phyloP scores from a whole-genome alignment of 2,113 vertebrate genomes.

The Limanda limanda region DNA sequence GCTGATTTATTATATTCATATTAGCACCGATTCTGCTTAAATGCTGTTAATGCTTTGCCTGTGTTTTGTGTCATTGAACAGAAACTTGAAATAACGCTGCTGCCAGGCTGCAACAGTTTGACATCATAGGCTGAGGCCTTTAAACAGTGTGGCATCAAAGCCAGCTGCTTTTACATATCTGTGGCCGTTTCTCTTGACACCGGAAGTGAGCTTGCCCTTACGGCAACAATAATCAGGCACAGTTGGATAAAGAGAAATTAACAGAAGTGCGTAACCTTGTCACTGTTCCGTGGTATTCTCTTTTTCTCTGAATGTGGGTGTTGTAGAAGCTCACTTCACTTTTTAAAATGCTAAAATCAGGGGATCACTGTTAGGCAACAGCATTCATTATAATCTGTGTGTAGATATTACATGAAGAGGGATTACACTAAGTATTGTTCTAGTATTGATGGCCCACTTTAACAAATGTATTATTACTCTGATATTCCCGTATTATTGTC shows the following conservation, averaged over 20 bases:
- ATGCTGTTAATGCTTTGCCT: too few species aligned
- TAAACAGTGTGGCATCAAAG: too few species aligned
- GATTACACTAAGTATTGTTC: neutral
- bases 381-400: neutral
- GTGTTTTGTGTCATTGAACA: too few species aligned
- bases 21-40: too few species aligned
- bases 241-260: conserved; percentile 38
- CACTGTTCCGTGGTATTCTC: conserved; percentile 4
- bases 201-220: conserved; percentile 36
- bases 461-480: neutral
- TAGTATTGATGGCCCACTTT: neutral
- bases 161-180: too few species aligned
- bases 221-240: conserved; percentile 36
- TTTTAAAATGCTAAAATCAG: conserved; percentile 1
- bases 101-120: too few species aligned
- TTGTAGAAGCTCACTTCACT: neutral
- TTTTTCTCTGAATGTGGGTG: neutral
- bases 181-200: too few species aligned
- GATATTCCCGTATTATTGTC: neutral
- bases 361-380: neutral
- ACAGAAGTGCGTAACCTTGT: conserved; percentile 44
- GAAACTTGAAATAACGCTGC: too few species aligned
- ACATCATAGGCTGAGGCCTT: too few species aligned
- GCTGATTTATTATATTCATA: too few species aligned
- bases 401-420: neutral